Percentiles rank a stretch among this genome's conserved stretches.
phyloP scores from a whole-genome alignment of 1,140 invertebrate genomes.

The Leptestheria dahalacensis region DNA sequence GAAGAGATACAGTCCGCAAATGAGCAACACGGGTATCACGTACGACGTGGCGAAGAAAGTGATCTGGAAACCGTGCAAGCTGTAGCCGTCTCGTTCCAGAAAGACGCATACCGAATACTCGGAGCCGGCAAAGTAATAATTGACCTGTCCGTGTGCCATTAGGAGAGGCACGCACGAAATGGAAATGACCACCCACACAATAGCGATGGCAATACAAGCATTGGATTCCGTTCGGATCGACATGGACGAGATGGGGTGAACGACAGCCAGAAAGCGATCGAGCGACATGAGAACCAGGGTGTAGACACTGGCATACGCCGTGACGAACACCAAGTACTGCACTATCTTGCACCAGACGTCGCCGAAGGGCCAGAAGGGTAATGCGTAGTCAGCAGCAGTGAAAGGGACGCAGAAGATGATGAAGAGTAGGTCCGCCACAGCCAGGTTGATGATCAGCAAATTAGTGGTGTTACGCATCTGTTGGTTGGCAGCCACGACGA shows the following conservation, averaged over 20 bases:
- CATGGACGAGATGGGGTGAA: conserved; percentile 82
- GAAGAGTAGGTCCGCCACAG: conserved; percentile 80
- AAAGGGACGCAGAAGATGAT: conserved; percentile 92
- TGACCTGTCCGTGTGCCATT: conserved; percentile 56
- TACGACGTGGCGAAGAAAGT: conserved; percentile 74
- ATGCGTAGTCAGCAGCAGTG: conserved; percentile 72
- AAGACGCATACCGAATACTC: conserved; percentile 39
- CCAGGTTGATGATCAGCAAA: conserved; percentile 73
- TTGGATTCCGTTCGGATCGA: conserved; percentile 71
- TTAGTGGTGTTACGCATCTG: conserved; percentile 88
- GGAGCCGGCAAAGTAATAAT: conserved; percentile 36
- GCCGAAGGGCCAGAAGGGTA: conserved; percentile 80
- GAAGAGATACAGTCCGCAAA: conserved; percentile 74
- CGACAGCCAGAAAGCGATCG: conserved; percentile 86
- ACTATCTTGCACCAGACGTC: conserved; percentile 78
- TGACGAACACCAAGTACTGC: conserved; percentile 68
- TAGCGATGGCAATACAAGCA: conserved; percentile 55
- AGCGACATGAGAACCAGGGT: conserved; percentile 89
- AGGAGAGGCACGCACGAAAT: conserved; percentile 53
- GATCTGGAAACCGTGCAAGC: conserved; percentile 53
- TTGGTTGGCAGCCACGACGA: conserved; percentile 65
- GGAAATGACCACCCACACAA: conserved; percentile 65
- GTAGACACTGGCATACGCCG: conserved; percentile 84
- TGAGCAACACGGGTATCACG: conserved; percentile 63
- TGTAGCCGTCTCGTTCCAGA: conserved; percentile 36